Evolutionary conservation across 2,113 vertebrate genomes (phyloP), one percentile per base, ranked within the genome.

Genomic region (Zosterops hypoxanthus): DNA sequence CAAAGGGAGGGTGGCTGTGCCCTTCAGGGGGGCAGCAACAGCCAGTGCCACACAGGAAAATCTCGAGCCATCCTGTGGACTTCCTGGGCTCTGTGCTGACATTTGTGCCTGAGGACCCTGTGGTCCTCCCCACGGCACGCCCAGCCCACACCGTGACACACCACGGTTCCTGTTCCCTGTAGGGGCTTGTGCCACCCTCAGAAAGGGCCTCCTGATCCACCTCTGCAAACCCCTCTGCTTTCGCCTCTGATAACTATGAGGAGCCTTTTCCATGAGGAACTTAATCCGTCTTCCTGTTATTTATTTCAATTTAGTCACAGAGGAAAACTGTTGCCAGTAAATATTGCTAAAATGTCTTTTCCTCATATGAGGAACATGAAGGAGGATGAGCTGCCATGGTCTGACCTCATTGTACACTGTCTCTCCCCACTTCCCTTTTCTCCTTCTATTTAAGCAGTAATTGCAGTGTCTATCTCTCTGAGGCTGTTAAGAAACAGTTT

Each of bases 381-480:
- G 82, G 63, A 93, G 50, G 55, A 69, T 83, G 82, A 88, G 76
- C 60, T 95, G 76, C 69, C 52, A 2, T 50, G 44, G 70, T 68
- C 76, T 86, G 88, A 87, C 79, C 53, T 86, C 68, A 47, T 5
- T 4, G 1, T 20, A 28, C 41, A 4, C 33, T 68, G 17, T 34
- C 18, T 46, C 46, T 83, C 39, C 12, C 44, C 3, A 6, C 70
- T 95, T 88, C 85, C 72, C 72, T 72, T 88, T 95, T 88, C 83
- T 82, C 70, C 53, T 84, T 92, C 88, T 88, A 57, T 71, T 90
- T 89, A 87, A 86, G 46, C 47, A 79, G 34, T 49, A 66, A 63
- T 89, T 41, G 5, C 53, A 10, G 39, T 46, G 42, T 19, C 77
- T 49, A 22, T 64, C 28, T 78, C 80, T 80, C 78, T 66, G 55